These are phyloP conservation scores for Mustela lutreola DNA, from an alignment of 2,113 vertebrate species.

Conservation along the genomic window DNA sequence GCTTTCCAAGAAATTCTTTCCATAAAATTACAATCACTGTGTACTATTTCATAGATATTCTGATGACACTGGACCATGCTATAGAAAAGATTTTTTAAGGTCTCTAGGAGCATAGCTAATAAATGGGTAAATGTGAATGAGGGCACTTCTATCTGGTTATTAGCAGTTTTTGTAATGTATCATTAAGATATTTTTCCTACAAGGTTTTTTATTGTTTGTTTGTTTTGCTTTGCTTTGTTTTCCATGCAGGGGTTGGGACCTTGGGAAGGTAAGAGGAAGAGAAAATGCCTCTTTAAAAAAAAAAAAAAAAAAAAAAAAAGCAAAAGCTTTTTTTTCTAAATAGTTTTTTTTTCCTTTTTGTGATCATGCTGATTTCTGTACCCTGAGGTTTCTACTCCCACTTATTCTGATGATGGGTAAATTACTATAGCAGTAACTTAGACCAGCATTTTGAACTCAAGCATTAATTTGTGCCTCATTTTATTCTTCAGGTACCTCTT, in stretches of 20 bases:
- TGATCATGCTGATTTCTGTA: neutral
- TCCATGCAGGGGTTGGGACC: neutral
- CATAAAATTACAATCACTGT: neutral
- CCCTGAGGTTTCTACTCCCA: constrained; percentile 32
- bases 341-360: neutral
- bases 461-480: constrained; percentile 36
- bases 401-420: constrained; percentile 34
- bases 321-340: neutral
- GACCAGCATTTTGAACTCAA: neutral
- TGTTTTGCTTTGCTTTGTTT: neutral
- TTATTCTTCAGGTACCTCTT: neutral
- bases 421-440: constrained; percentile 10
- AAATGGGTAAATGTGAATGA: neutral
- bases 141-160: neutral
- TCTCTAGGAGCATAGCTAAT: neutral
- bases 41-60: neutral
- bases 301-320: too few species aligned
- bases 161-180: constrained; percentile 17
- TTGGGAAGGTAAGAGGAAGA: neutral
- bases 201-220: neutral
- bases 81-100: constrained; percentile 46
- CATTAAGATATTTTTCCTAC: constrained; percentile 33
- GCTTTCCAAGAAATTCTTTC: neutral
- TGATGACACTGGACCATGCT: neutral
- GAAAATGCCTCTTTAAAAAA: neutral